phyloP scores from a whole-genome alignment of 2,797 vertebrate genomes.

The Sylvilagus floridanus region DNA sequence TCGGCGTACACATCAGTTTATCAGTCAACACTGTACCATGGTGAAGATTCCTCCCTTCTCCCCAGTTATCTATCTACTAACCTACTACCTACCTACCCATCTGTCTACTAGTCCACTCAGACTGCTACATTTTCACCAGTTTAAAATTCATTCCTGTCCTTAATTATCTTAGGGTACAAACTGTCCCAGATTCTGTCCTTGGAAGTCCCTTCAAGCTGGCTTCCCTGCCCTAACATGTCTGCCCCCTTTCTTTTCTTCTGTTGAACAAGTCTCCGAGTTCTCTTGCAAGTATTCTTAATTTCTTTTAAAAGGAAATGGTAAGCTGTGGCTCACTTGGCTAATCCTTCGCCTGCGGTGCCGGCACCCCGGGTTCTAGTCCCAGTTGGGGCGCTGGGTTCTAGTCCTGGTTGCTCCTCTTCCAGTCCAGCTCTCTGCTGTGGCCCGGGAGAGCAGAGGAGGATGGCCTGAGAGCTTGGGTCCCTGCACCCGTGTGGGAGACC shows the following conservation, averaged over 20 bases:
- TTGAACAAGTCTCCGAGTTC: background rate
- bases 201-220: background rate
- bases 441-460: no score
- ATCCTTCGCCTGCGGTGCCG: no score
- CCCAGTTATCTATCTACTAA: background rate
- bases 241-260: background rate
- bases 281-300: background rate
- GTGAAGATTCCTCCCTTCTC: background rate
- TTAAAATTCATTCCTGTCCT: background rate
- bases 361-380: no score
- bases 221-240: background rate
- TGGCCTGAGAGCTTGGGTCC: no score
- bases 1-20: background rate
- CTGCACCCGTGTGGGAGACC: no score
- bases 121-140: background rate
- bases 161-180: constrained; percentile 11
- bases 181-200: background rate
- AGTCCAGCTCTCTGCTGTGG: no score
- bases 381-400: no score
- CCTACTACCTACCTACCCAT: background rate
- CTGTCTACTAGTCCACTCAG: background rate
- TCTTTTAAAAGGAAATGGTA: background rate
- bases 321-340: no score
- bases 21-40: background rate
- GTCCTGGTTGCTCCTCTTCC: no score